Evolutionary conservation across 53 echinoderm and acorn worm genomes (phyloP).

Genomic region (Stichopus horrens): DNA sequence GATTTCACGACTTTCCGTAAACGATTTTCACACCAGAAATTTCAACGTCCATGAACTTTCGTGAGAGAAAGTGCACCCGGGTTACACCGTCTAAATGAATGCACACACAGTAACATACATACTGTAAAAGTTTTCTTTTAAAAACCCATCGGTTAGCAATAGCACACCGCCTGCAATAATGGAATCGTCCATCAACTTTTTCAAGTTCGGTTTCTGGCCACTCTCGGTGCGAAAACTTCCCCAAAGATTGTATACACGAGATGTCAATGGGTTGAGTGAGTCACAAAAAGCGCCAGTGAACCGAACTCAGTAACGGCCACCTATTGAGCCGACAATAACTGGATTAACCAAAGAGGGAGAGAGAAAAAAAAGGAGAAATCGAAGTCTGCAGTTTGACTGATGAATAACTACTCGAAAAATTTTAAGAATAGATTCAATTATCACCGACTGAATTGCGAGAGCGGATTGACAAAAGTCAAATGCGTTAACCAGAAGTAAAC

Average conservation of each 20-base stretch:
- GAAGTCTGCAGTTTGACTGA: not conserved
- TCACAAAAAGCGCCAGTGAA: not conserved
- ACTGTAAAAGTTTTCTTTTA: no score
- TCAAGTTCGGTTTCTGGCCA: no score
- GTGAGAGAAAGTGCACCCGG: not conserved
- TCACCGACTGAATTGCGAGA: constrained; percentile 12
- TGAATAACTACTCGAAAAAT: not conserved
- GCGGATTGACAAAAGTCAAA: constrained; percentile 26
- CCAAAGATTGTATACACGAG: no score
- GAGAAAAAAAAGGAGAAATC: not conserved
- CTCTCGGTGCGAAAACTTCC: no score
- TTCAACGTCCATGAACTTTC: not conserved
- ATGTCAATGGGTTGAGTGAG: not conserved
- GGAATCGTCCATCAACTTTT: not conserved
- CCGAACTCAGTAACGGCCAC: constrained; percentile 14
- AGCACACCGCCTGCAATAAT: not conserved
- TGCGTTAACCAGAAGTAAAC: constrained; percentile 29
- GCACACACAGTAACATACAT: no score
- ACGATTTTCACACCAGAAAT: not conserved
- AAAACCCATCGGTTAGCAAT: not conserved
- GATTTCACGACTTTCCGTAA: not conserved
- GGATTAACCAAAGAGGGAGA: constrained; percentile 1
- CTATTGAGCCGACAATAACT: constrained; percentile 16
- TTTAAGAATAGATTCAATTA: constrained; percentile 38
- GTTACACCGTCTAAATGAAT: no score